Percentiles rank a stretch among this genome's conserved stretches.
These are phyloP conservation scores for Genyomyrus donnyi DNA, from an alignment of 2,113 vertebrate genomes.

Conservation along the genomic window DNA sequence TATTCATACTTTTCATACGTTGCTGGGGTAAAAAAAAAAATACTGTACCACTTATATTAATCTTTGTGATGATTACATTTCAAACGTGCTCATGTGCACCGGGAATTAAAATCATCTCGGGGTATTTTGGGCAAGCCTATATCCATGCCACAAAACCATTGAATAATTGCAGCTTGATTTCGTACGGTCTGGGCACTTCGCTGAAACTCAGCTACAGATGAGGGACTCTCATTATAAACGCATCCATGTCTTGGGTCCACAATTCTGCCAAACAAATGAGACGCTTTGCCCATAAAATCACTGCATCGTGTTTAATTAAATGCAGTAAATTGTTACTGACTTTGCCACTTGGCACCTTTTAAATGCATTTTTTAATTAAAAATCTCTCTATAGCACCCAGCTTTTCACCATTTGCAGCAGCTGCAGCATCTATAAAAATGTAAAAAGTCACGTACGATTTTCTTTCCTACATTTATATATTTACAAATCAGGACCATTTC, in stretches of 20 bases:
- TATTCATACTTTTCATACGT: not conserved
- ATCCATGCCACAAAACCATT: conserved; percentile 17
- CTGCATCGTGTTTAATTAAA: not conserved
- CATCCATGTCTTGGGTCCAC: not conserved
- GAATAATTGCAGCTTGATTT: conserved; percentile 19
- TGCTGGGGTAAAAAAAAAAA: not conserved
- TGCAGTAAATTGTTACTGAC: not conserved
- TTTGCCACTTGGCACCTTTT: not conserved
- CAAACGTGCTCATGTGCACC: conserved; percentile 1
- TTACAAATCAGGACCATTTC: not conserved
- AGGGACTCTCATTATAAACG: conserved; percentile 1
- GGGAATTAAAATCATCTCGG: conserved; percentile 5
- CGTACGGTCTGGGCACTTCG: not conserved
- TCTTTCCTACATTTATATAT: not conserved
- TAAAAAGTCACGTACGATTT: not conserved
- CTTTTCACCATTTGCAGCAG: not conserved
- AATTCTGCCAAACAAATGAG: conserved; percentile 14
- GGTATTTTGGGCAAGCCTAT: not conserved
- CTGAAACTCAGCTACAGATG: not conserved
- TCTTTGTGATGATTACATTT: conserved; percentile 4
- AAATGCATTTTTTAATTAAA: conserved; percentile 1
- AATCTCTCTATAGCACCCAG: not conserved
- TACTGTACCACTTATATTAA: conserved; percentile 6
- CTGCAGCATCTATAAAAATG: not conserved
- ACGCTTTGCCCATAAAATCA: not conserved